phyloP scores from a whole-genome alignment of 2,797 vertebrate species.

The Cossypha polioptera region DNA sequence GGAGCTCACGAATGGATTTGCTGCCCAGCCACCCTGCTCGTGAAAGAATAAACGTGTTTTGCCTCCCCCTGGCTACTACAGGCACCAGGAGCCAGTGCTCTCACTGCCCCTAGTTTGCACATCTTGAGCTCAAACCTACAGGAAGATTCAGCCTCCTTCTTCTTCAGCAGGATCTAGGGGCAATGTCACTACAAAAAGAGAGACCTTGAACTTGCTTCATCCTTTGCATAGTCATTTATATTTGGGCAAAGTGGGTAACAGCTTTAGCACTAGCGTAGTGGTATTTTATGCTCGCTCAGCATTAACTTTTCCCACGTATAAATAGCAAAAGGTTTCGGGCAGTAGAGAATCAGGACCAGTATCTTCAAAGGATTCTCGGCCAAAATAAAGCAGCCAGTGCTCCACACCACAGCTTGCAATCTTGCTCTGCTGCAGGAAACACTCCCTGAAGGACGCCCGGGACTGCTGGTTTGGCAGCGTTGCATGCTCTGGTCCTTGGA shows the following conservation, averaged over 20 bases:
- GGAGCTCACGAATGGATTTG: background rate
- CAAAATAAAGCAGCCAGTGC: background rate
- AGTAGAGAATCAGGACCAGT: background rate
- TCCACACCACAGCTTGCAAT: background rate
- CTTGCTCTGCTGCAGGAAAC: background rate
- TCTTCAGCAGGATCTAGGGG: background rate
- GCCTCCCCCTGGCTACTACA: background rate
- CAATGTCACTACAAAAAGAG: background rate
- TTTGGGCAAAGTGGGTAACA: constrained; percentile 43
- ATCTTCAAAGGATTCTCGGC: constrained; percentile 8
- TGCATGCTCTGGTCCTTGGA: background rate
- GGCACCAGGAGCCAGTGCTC: background rate
- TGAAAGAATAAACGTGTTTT: background rate
- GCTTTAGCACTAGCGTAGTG: background rate
- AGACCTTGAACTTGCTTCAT: constrained; percentile 55
- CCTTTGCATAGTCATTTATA: constrained; percentile 21
- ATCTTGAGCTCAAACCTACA: background rate
- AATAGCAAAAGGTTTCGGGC: constrained; percentile 46
- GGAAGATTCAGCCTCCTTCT: background rate
- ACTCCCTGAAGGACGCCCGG: background rate
- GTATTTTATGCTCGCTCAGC: background rate
- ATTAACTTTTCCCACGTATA: constrained; percentile 39
- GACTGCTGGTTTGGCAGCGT: background rate
- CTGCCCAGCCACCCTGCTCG: background rate
- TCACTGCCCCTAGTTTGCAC: background rate